phyloP scores from a whole-genome alignment of 2,888 invertebrate species.

The Macrosoma leucophasiata region DNA sequence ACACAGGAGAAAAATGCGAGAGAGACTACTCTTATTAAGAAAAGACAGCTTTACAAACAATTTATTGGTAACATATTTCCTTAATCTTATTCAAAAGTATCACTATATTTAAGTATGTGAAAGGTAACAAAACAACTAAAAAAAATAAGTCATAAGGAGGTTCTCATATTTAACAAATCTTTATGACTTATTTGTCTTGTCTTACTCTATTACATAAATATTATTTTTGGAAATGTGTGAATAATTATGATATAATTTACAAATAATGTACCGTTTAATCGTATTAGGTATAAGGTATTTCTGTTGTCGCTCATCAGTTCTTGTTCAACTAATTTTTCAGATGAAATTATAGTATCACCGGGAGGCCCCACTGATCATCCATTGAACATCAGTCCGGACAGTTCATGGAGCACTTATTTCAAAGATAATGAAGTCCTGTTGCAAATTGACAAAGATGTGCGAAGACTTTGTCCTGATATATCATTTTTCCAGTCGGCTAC shows the following conservation, averaged over 20 bases:
- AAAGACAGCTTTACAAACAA: conserved; percentile 86
- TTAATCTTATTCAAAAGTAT: no score
- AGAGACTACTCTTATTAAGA: conserved; percentile 80
- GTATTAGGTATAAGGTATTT: no score
- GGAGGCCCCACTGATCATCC: conserved; percentile 91
- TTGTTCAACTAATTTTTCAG: no score
- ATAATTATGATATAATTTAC: no score
- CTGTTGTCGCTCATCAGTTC: no score
- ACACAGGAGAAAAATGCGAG: conserved; percentile 81
- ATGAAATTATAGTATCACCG: conserved; percentile 92
- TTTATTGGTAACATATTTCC: conserved; percentile 79
- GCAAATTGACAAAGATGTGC: conserved; percentile 98
- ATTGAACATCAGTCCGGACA: conserved; percentile 94
- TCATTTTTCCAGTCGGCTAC: conserved; percentile 97
- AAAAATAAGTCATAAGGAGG: neutral
- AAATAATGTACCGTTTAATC: no score
- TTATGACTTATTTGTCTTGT: neutral
- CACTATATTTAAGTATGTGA: no score
- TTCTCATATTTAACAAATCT: neutral
- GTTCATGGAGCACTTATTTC: conserved; percentile 97
- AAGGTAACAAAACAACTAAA: no score
- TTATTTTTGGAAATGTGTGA: no score
- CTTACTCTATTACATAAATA: conserved; percentile 1
- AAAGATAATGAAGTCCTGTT: conserved; percentile 97
- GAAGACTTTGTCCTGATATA: conserved; percentile 95